Conservation (phyloP, 2,797 vertebrate genomes). For the Sparus aurata region DNA sequence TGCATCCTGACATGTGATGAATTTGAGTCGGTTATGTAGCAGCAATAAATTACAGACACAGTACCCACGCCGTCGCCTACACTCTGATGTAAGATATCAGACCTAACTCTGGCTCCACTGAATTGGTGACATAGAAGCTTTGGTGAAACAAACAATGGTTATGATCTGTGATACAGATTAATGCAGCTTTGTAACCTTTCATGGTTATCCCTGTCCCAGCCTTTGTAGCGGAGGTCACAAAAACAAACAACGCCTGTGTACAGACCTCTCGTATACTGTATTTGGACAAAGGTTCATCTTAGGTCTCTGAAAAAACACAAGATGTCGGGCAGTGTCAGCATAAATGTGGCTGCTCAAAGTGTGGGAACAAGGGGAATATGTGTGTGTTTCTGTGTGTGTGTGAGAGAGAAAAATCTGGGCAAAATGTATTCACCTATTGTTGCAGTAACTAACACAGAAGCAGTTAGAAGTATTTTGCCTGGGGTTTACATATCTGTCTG, state of each 20-base stretch:
- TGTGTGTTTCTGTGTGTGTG: too few species aligned
- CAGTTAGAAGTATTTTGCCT: too few species aligned
- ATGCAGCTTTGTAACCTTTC: constrained; percentile 1
- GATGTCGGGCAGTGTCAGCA: neutral
- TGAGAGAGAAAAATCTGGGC: too few species aligned
- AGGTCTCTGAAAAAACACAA: constrained; percentile 19
- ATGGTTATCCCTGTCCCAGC: constrained; percentile 9
- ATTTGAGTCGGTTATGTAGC: neutral
- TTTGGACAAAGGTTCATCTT: constrained; percentile 21
- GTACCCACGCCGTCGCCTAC: neutral
- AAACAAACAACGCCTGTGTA: neutral
- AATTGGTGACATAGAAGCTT: constrained; percentile 41
- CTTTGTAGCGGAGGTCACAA: constrained; percentile 6
- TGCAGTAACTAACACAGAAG: too few species aligned
- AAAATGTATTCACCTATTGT: too few species aligned
- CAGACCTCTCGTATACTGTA: neutral
- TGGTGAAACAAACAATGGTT: constrained; percentile 47
- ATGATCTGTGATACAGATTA: constrained; percentile 25
- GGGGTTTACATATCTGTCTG: too few species aligned
- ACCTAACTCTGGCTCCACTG: constrained; percentile 8
- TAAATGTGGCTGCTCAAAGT: constrained; percentile 1
- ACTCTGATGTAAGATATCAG: neutral
- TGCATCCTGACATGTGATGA: neutral
- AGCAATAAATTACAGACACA: constrained; percentile 1
- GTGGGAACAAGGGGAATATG: constrained; percentile 8